Percentiles rank a stretch among this genome's conserved stretches.
These are phyloP conservation scores for Andrena minutula DNA, from an alignment of 2,888 invertebrate genomes.

Conservation along the genomic window DNA sequence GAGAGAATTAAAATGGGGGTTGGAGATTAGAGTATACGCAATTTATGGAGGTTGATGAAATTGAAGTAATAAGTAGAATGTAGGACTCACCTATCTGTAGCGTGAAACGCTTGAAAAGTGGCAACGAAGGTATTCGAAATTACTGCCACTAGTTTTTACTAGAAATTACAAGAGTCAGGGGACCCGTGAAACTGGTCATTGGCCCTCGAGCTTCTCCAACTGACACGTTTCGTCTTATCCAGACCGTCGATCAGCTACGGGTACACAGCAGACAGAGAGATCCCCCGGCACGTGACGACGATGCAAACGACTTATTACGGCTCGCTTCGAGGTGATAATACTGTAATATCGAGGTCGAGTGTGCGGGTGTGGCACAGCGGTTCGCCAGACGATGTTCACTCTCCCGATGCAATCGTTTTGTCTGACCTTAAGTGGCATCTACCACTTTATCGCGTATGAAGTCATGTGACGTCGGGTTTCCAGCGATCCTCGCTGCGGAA, in stretches of 20 bases:
- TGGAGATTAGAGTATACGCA: background rate
- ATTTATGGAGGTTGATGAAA: too few relatives aligned
- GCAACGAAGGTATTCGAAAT: background rate
- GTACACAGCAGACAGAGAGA: conserved; percentile 54
- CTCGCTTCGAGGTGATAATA: conserved; percentile 72
- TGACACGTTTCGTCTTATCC: conserved; percentile 68
- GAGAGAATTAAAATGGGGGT: conserved; percentile 2
- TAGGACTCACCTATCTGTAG: too few relatives aligned
- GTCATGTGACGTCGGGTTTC: background rate
- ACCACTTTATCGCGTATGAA: conserved; percentile 19
- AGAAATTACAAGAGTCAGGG: background rate
- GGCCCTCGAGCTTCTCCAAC: conserved; percentile 64
- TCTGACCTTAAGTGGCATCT: conserved; percentile 9
- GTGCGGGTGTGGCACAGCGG: conserved; percentile 69
- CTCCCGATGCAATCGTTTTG: conserved; percentile 30
- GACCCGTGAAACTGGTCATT: conserved; percentile 65
- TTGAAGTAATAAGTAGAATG: too few relatives aligned
- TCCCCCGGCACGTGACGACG: conserved; percentile 66
- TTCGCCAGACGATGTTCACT: conserved; percentile 32
- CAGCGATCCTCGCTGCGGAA: conserved; percentile 11
- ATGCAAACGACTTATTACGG: conserved; percentile 72
- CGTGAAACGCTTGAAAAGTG: background rate
- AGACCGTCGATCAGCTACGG: conserved; percentile 59
- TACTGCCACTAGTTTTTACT: background rate
- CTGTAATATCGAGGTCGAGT: conserved; percentile 74